phyloP scores from a whole-genome alignment of 2,113 vertebrate species.

The Octodon degus region DNA sequence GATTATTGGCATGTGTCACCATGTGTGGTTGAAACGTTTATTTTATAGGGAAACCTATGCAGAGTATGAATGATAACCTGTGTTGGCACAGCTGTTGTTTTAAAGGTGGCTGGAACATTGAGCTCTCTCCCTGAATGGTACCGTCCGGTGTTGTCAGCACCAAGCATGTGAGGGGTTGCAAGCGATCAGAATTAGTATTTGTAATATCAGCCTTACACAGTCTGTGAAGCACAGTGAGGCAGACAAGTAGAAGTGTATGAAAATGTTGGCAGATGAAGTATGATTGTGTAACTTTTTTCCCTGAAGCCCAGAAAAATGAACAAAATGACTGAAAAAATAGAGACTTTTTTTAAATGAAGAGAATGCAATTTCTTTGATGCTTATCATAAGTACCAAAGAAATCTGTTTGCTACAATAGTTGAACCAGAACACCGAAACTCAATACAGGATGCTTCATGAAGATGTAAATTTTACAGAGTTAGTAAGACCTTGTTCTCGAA shows the following conservation, averaged over 20 bases:
- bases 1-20: not conserved
- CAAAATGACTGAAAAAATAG: not conserved
- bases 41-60: not conserved
- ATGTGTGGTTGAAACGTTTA: not conserved
- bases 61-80: not conserved
- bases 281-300: not conserved
- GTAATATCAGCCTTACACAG: not conserved
- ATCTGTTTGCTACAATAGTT: not conserved
- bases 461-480: not conserved
- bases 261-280: not conserved
- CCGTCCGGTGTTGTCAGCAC: not conserved
- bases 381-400: not conserved
- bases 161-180: not conserved
- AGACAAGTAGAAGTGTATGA: not conserved
- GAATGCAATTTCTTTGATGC: not conserved
- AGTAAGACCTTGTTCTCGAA: not conserved
- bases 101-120: not conserved
- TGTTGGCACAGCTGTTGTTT: not conserved
- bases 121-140: not conserved
- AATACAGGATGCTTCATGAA: not conserved
- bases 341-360: not conserved
- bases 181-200: not conserved
- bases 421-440: conserved; percentile 12
- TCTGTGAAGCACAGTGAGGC: not conserved
- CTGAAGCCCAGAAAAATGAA: conserved; percentile 15